Percentiles rank a stretch among this genome's conserved stretches.
Conservation (phyloP, 2,888 invertebrate genomes). For the Platycnemis pennipes region DNA sequence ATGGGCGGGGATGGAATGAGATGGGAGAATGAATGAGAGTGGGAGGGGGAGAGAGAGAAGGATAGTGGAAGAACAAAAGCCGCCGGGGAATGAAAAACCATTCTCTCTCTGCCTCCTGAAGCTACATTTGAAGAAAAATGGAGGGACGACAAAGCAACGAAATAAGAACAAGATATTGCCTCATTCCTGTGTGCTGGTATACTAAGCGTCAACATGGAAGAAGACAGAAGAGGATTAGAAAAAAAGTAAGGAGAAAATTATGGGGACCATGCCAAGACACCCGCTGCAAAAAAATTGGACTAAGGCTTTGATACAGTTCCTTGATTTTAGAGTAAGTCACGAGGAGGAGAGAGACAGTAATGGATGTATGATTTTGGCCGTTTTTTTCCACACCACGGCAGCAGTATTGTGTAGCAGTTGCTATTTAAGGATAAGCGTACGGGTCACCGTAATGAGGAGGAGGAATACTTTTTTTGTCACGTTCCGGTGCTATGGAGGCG, state of each 20-base stretch:
- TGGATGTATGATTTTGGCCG: too few relatives aligned
- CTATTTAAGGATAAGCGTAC: not conserved
- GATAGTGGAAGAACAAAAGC: not conserved
- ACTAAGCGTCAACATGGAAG: not conserved
- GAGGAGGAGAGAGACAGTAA: not conserved
- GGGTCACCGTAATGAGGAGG: not conserved
- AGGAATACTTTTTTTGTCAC: too few relatives aligned
- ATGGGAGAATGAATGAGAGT: not conserved
- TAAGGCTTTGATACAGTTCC: not conserved
- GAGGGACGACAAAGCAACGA: not conserved
- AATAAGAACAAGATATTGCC: not conserved
- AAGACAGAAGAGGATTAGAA: not conserved
- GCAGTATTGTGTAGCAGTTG: not conserved
- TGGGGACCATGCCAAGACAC: not conserved
- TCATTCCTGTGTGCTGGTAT: not conserved
- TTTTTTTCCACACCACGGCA: not conserved
- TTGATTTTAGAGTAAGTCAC: not conserved
- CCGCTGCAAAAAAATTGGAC: not conserved
- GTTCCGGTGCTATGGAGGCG: too few relatives aligned
- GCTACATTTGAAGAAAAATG: not conserved
- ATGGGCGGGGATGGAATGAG: not conserved
- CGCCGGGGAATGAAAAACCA: not conserved
- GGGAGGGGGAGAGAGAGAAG: not conserved
- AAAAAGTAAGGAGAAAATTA: not conserved
- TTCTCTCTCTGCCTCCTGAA: not conserved